Base-by-base conservation (phyloP, 2,888 invertebrate species). In the Drosophila histrio region DNA sequence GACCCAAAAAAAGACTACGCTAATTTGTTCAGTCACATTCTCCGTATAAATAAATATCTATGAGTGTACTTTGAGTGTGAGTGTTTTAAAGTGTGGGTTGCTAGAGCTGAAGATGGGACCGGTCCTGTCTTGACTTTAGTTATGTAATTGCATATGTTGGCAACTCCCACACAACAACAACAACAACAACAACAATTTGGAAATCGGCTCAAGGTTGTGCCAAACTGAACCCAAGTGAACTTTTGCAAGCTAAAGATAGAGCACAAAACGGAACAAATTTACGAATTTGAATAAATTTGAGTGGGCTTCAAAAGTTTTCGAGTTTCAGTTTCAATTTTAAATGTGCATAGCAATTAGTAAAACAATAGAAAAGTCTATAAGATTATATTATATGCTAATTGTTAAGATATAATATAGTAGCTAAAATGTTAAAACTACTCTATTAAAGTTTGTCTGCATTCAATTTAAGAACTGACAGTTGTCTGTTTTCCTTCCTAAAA, bases 21-120 rank as follows among this genome's bases (percentile, higher is more conserved):
- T 75, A 63, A 68, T 81, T 77, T 72, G 64, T 59, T 64, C 65
- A 21, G 22, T 28, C 24, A 34, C 26, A 22, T 26, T 46, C 54
- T 43, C 17, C 36, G 28, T 13, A 17, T 61, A 56, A 50, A 17
- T 61, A 56, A 50, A 39, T 53, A 28, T 13, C 41, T 30, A 19
- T 36, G 36, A 34, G 32, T 56, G 32, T 56, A 38, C 8, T 17
- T 28, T 49, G 53, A 22, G 54, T 38, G 54, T 43, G 26, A 38
- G 43, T 19, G 26, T 30, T 24, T 30, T 24, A 30, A 26, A n/a
- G n/a, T 34, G 54, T 60, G 50, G 66, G 36, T 36, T 3, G 53
- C 58, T 85, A 72, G 69, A 80, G 61, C 44, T 69, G 59, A 62
- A 79, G 86, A 85, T 80, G 85, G 50, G 60, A 61, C 50, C 62